Evolutionary conservation across 2,888 invertebrate species (phyloP), one percentile per base, ranked within the genome.

Genomic region (Timema cristinae): DNA sequence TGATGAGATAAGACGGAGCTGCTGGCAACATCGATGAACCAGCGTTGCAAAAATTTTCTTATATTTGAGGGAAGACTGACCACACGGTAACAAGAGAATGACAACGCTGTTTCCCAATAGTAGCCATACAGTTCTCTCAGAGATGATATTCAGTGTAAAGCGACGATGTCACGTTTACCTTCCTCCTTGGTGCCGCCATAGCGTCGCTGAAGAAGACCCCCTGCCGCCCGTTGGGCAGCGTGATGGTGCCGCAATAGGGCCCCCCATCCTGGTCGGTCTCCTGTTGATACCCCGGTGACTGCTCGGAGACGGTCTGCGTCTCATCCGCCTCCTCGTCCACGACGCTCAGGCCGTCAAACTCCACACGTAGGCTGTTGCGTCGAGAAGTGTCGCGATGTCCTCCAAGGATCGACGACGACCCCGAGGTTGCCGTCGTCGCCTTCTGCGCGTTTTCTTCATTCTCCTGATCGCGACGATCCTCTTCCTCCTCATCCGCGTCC

Each of bases 401-500:
- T 32, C 32, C 32, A 32, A 32, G 32, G 32, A 32, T 32, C 32
- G 32, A 32, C 32, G 32, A 32, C 8, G 16, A 15, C 15, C 49
- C 51, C 63, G 51, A 11, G 7, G 54, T 16, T 5, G 51, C 48
- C 0, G 63, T 32, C 8, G 69, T 69, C 51, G 71, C 74, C 56
- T 72, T 71, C 66, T 74, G 71, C 56, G 56, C 68, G 61, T 75
- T 75, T 66, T 75, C 70, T 5, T 69, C 71, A 48, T 71, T 73
- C 52, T 76, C 82, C 59, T 82, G 82, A 77, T 83, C 82, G 75
- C 83, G 82, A 61, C 81, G 81, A 77, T 83, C 83, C 74, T 83
- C 81, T 66, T 82, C 76, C 75, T 83, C 83, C 76, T 84, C 83
- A 7, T 80, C 81, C 48, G 80, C 79, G 77, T 84, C 82, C 9